Base-by-base conservation (phyloP, 2,113 vertebrate genomes). In the Epinephelus cyanopodus region DNA sequence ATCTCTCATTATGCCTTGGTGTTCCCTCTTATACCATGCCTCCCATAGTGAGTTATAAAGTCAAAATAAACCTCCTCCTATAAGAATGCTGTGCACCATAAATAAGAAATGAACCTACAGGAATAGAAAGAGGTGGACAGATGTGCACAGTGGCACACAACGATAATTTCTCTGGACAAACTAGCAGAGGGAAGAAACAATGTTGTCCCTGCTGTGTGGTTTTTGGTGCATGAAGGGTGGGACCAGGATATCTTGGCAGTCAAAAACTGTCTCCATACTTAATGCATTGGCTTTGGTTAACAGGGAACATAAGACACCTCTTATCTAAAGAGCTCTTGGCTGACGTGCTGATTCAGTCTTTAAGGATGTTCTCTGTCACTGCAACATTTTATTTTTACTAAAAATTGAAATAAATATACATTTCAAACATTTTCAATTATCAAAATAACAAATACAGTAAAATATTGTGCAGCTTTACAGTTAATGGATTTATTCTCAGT, bases 81-180 rank as follows among this genome's bases (percentile, higher is more conserved):
- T 25, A 60, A 11, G 21, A 52, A 58, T 60, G 21, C 42, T 65
- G 29, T 52, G 23, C 25, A 21, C 23, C 79, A 75, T 63, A 2
- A 81, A 81, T 73, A 66, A 81, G 14, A 57, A 57, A 80, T 80
- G 39, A 48, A 72, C 39, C 14, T 19, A 48, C 53, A 42, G 29
- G 62, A 73, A 81, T 42, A 67, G 54, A 67, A 66, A 42, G 18
- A 58, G 53, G 78, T 39, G 47, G 42, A 50, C 52, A 50, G 52
- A 58, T 66, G 61, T 42, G 39, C 67, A 80, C 60, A 37, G 7
- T 37, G 53, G 1, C 58, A 14, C 64, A 68, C 39, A 21, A 67
- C 21, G 27, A 23, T 74, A 18, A 67, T 53, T 27, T 53, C 5
- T 23, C 27, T 54, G 54, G 18, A 68, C 45, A 42, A 50, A 61